A percentile compares a stretch with the other conserved stretches of the same genome.
phyloP scores from a whole-genome alignment of 2,113 vertebrate species.

The Chionis minor region DNA sequence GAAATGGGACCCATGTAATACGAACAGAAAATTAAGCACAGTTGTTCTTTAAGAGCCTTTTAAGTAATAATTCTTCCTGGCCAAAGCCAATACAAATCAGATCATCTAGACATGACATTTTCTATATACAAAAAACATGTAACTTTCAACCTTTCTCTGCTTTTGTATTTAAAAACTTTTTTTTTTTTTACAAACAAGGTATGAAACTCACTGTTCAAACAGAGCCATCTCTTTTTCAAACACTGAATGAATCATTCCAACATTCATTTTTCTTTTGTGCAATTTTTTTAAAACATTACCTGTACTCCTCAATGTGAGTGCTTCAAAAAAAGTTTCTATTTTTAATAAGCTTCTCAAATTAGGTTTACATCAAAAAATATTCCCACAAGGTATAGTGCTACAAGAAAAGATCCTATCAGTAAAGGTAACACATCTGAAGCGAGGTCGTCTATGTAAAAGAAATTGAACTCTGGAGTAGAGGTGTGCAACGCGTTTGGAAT shows the following conservation, averaged over 20 bases:
- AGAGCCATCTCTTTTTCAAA: constrained; percentile 84
- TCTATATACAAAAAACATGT: constrained; percentile 84
- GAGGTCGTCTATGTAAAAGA: constrained; percentile 86
- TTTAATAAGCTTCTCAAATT: constrained; percentile 80
- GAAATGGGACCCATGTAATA: constrained; percentile 49
- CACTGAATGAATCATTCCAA: constrained; percentile 89
- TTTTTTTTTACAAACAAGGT: constrained; percentile 85
- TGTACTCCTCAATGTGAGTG: constrained; percentile 91
- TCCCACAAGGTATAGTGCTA: constrained; percentile 91
- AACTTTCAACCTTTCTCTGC: constrained; percentile 80
- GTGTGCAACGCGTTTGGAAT: constrained; percentile 83
- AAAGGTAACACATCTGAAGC: constrained; percentile 86
- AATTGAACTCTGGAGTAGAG: constrained; percentile 87
- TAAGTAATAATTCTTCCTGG: constrained; percentile 76
- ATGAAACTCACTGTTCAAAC: constrained; percentile 84
- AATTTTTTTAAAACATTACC: constrained; percentile 87
- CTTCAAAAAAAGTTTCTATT: constrained; percentile 80
- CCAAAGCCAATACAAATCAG: constrained; percentile 78
- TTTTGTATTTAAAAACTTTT: constrained; percentile 78
- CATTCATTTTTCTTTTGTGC: constrained; percentile 98
- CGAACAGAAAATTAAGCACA: constrained; percentile 73
- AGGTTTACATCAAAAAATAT: constrained; percentile 81
- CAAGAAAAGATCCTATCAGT: constrained; percentile 88
- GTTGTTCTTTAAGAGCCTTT: constrained; percentile 78
- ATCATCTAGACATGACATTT: constrained; percentile 79